Base-by-base conservation (phyloP, 2,797 vertebrate species). In the Rhodeus uyekii region DNA sequence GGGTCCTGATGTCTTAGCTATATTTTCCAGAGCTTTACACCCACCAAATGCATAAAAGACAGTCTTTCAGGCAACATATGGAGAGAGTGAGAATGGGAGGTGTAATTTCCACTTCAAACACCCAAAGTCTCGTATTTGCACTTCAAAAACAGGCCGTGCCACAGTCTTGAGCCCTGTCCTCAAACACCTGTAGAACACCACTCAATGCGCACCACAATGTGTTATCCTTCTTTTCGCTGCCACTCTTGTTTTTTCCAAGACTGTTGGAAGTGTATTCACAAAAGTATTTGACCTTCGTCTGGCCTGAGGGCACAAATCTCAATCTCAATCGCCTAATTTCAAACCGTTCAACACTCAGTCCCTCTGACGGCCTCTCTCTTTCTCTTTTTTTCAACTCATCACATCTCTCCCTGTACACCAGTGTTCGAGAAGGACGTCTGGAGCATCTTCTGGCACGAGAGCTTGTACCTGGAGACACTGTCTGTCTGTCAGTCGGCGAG, bases 401-500 rank as follows among this genome's bases (percentile, higher is more conserved):
- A 38, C 10, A 58, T 22, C 46, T 78, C 16, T 78, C 14, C 36
- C 18, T 50, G 19, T 80, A 39, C 75, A 84, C 0, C 86, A 99
- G 98, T 84, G 86, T 99, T 24, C 93, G 98, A 67, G 96, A 97
- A 55, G 97, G 98, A 13, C 92, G 93, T 87, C 80, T 97, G 93
- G 96, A 97, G 82, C 96, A 98, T 82, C 93, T 96, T 4, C 92
- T 99, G 87, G 98, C 98, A 36, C 93, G 97, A 86, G 97, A 99
- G 55, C 94, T 99, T 87, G 98, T 99, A 75, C 98, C 98, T 44
- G 98, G 98, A 67, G 98, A 99, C 86, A 99, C 98, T 0, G 96
- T 99, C 67, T 98, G 96, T 90, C 91, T 99, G 60, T 93, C 97
- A 8, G 96, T 98, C 75, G 98, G 98, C 53, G 98, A 99, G 92